These are phyloP conservation scores for Calypte anna DNA, from an alignment of 2,113 vertebrate genomes.

Conservation along the genomic window DNA sequence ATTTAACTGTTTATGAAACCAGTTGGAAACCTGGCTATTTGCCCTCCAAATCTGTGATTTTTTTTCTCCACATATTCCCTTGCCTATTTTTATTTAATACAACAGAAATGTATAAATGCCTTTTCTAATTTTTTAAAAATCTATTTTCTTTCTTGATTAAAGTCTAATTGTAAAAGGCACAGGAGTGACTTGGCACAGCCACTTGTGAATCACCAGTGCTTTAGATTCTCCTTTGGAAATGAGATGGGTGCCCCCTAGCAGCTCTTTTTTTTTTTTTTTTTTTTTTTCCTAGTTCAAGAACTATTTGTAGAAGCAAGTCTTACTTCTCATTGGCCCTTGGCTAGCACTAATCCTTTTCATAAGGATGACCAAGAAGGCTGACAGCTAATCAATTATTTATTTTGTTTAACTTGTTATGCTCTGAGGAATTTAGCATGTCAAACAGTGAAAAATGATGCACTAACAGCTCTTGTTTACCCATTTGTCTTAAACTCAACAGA, in stretches of 20 bases:
- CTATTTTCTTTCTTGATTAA: neutral
- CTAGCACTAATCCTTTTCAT: neutral
- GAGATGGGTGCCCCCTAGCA: neutral
- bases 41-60: neutral
- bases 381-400: conserved; percentile 64
- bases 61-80: neutral
- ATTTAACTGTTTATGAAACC: neutral
- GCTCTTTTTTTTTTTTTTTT: neutral
- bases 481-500: neutral
- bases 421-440: conserved; percentile 35
- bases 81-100: neutral
- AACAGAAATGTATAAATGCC: neutral
- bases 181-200: neutral
- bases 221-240: neutral
- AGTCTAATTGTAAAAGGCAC: neutral
- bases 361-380: conserved; percentile 5
- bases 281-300: neutral
- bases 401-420: conserved; percentile 49
- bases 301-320: neutral
- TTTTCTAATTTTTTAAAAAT: neutral
- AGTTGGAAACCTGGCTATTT: neutral
- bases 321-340: neutral
- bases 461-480: neutral
- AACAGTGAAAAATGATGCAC: conserved; percentile 27
- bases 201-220: neutral